Conservation (phyloP, 2,113 vertebrate species). For the Poeciliopsis retropinna region DNA sequence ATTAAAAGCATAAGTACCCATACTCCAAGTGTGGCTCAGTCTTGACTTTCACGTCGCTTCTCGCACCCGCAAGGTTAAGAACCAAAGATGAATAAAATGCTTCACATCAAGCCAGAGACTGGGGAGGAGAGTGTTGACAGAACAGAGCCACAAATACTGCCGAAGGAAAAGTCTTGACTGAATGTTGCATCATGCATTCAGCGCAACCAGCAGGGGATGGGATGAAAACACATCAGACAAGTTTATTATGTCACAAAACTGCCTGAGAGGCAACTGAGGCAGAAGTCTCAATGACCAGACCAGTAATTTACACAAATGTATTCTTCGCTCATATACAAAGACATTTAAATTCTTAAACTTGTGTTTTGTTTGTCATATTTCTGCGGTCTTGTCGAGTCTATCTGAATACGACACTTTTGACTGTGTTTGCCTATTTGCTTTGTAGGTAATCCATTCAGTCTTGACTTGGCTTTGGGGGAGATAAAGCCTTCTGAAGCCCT, state of each 20-base stretch:
- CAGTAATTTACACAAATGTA: neutral
- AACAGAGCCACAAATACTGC: neutral
- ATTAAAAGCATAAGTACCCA: neutral
- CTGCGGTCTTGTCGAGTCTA: neutral
- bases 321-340: neutral
- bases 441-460: neutral
- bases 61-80: neutral
- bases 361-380: neutral
- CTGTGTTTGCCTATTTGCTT: neutral
- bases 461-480: neutral
- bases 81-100: neutral
- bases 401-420: neutral
- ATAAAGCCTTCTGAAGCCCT: neutral
- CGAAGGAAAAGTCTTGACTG: conserved; percentile 8
- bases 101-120: neutral
- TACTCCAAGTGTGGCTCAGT: neutral
- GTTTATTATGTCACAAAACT: neutral
- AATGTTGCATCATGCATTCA: conserved; percentile 7
- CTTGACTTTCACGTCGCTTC: neutral
- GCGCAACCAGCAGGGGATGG: neutral
- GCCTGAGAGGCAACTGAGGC: neutral
- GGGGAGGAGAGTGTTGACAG: neutral
- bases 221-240: neutral
- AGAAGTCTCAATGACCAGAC: conserved; percentile 4
- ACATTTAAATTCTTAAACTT: neutral